Evolutionary conservation across 2,113 vertebrate genomes (phyloP), one percentile per base, ranked within the genome.

Genomic region (Tragelaphus scriptus): DNA sequence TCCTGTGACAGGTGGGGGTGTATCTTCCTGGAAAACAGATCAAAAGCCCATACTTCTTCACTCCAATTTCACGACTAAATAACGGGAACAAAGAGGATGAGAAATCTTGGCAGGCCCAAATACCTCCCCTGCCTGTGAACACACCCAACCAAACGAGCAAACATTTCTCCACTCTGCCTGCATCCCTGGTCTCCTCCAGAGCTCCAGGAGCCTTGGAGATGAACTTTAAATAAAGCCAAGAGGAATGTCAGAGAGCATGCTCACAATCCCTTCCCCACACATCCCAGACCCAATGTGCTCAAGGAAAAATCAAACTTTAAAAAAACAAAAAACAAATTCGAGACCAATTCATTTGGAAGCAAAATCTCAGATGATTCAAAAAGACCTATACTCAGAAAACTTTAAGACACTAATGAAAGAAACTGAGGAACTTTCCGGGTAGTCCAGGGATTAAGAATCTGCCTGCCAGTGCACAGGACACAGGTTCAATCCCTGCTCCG

Each of bases 11-110:
- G 25, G 28, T 4, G 7, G 10, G 28, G 8, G 2, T 17, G 79
- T 77, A 87, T 65, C 44, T 68, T 94, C 71, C 71, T 87, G 13
- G 44, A 77, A 49, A 95, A 80, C 0, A 65, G 56, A 59, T 90
- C 26, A 87, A 98, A 79, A 82, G 13, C 28, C n/a, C 68, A 77
- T 75, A 96, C 12, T 40, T 44, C 68, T 80, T 87, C 36, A 44
- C 32, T 79, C 40, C 58, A 80, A 19, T 71, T 96, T 91, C n/a
- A 21, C 13, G 7, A 56, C 59, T 90, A 90, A 88, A 55, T 61
- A 53, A 82, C 2, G 2, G 15, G 88, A 86, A 15, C 7, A 87
- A 30, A 89, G 15, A 95, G 30, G 26, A 88, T 56, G n/a, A 85
- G 82, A 77, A 58, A 85, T 26, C 53, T 88, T 2, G 2, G 65